Percentiles rank a stretch among this genome's conserved stretches.
Evolutionary conservation across 53 echinoderm and acorn worm species (phyloP).

Genomic region (Echinarachnius parma): DNA sequence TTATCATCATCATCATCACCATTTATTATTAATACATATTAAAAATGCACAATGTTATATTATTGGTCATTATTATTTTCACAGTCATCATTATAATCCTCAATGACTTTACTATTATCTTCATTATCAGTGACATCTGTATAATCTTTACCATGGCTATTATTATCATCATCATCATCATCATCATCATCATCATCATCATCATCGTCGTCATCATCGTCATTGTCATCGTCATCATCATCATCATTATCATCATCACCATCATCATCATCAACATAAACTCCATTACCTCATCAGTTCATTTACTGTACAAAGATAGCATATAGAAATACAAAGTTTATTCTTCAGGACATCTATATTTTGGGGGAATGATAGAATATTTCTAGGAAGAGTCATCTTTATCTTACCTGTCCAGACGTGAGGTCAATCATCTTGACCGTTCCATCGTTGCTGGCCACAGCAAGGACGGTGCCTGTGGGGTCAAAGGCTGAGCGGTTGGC

Average conservation of each 20-base stretch:
- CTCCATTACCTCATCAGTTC: too few relatives aligned
- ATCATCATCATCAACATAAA: constrained; percentile 4
- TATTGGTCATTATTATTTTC: not conserved
- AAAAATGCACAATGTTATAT: not conserved
- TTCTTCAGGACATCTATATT: too few relatives aligned
- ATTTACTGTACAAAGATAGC: too few relatives aligned
- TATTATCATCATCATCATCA: constrained; percentile 9
- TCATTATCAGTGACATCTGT: not conserved
- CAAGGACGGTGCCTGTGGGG: constrained; percentile 79
- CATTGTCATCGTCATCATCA: not conserved
- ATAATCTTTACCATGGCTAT: too few relatives aligned
- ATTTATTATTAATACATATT: not conserved
- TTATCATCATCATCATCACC: constrained; percentile 7
- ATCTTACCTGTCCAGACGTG: constrained; percentile 85
- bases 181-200: constrained; percentile 8
- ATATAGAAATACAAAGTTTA: too few relatives aligned
- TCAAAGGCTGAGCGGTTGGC: constrained; percentile 88
- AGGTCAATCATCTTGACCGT: constrained; percentile 90
- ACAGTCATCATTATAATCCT: not conserved
- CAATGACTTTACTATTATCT: not conserved
- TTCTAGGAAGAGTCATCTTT: too few relatives aligned
- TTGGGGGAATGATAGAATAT: too few relatives aligned
- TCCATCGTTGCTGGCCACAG: constrained; percentile 92
- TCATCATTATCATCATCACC: not conserved
- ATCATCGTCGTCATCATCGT: constrained; percentile 2